These are phyloP conservation scores for Phylloscopus trochiloides DNA, from an alignment of 2,113 vertebrate species.

Conservation along the genomic window DNA sequence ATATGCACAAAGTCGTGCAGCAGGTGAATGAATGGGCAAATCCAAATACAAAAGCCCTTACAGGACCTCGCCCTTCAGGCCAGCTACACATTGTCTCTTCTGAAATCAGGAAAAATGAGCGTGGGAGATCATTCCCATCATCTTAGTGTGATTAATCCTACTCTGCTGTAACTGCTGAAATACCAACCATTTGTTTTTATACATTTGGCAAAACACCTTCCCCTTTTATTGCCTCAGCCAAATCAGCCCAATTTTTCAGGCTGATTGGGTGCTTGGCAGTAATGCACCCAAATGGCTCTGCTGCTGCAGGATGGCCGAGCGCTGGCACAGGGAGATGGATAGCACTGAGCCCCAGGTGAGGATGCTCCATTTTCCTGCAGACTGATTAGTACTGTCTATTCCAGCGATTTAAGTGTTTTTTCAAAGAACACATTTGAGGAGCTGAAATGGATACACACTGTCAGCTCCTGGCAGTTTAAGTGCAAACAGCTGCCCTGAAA, in stretches of 20 bases:
- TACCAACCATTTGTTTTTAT: not conserved
- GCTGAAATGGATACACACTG: slow-evolving; percentile 52
- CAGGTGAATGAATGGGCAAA: not conserved
- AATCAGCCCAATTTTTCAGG: slow-evolving; percentile 47
- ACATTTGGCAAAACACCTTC: not conserved
- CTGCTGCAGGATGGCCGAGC: not conserved
- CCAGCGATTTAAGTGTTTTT: slow-evolving; percentile 42
- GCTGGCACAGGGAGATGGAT: not conserved
- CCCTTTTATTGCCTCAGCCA: slow-evolving; percentile 1
- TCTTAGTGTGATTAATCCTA: not conserved
- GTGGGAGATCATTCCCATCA: not conserved
- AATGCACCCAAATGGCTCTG: slow-evolving; percentile 7
- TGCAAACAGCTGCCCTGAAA: slow-evolving; percentile 58
- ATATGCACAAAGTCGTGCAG: not conserved
- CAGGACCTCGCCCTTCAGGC: not conserved
- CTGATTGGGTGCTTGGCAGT: slow-evolving; percentile 21
- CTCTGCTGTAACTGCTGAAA: not conserved
- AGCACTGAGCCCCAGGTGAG: slow-evolving; percentile 31
- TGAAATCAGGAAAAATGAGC: not conserved
- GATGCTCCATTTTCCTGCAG: slow-evolving; percentile 50
- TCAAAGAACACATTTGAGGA: slow-evolving; percentile 43
- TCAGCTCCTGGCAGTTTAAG: slow-evolving; percentile 63
- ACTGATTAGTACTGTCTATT: slow-evolving; percentile 48
- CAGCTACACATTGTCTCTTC: not conserved
- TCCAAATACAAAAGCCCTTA: not conserved